phyloP scores from a whole-genome alignment of 2,113 vertebrate species.

The Polypterus bichir region DNA sequence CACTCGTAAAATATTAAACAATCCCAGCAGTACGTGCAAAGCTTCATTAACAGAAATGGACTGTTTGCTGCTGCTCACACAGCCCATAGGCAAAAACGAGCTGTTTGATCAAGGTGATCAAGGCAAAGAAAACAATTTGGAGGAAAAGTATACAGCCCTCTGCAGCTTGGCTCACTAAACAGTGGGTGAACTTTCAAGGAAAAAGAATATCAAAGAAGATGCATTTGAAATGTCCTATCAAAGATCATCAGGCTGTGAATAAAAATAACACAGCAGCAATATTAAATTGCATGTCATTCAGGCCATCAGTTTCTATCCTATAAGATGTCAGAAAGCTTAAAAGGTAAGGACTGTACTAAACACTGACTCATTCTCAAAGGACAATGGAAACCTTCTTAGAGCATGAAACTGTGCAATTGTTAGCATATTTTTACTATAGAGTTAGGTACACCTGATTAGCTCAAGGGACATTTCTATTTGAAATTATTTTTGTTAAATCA shows the following conservation, averaged over 20 bases:
- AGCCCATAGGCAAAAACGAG: slow-evolving; percentile 50
- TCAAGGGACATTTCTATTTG: no score
- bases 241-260: neutral
- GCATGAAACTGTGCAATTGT: no score
- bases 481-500: no score
- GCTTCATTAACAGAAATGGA: slow-evolving; percentile 73
- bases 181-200: neutral
- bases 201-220: neutral
- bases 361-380: no score
- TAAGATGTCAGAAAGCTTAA: no score
- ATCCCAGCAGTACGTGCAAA: slow-evolving; percentile 70
- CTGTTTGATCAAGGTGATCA: slow-evolving; percentile 26
- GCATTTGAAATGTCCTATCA: neutral
- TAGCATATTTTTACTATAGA: no score
- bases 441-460: no score
- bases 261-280: neutral
- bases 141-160: slow-evolving; percentile 23
- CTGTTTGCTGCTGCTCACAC: slow-evolving; percentile 62
- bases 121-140: slow-evolving; percentile 49
- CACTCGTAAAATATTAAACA: slow-evolving; percentile 81
- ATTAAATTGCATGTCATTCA: neutral
- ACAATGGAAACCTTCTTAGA: no score
- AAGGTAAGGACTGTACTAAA: no score
- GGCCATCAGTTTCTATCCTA: no score
- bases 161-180: neutral